Evolutionary conservation across 2,888 invertebrate species (phyloP).

Genomic region (Lasioglossum leucozonium): DNA sequence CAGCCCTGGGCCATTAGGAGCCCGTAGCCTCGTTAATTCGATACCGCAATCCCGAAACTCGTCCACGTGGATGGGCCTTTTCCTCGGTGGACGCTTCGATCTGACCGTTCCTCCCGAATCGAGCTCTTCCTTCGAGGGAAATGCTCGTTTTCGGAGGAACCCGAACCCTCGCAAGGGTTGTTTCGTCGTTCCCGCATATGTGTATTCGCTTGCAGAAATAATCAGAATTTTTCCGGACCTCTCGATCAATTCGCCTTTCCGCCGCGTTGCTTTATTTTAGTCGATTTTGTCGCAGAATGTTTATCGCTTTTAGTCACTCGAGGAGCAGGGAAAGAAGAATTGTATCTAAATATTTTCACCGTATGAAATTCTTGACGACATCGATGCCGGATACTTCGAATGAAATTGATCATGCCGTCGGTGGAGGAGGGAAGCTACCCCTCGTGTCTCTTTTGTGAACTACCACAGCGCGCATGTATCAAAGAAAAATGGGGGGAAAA

Average conservation of each 20-base stretch:
- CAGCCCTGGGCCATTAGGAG: constrained; percentile 76
- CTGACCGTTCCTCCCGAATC: constrained; percentile 31
- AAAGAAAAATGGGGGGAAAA: neutral
- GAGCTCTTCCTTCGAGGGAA: constrained; percentile 24
- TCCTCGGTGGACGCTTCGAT: constrained; percentile 52
- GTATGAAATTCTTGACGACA: neutral
- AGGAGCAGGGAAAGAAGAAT: neutral
- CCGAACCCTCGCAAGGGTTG: neutral
- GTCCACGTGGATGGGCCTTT: constrained; percentile 62
- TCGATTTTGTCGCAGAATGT: neutral
- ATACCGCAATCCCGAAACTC: constrained; percentile 63
- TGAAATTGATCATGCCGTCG: neutral
- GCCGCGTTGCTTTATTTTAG: too few relatives aligned
- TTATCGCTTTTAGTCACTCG: neutral
- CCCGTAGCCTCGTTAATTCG: constrained; percentile 70
- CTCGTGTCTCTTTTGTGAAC: neutral
- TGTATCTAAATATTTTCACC: neutral
- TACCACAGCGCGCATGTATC: neutral
- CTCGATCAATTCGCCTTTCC: neutral
- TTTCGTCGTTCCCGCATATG: neutral
- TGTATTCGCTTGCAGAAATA: neutral
- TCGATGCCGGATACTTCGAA: neutral
- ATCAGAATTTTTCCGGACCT: neutral
- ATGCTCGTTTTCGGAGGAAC: neutral
- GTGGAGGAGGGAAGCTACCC: neutral